Base-by-base conservation (phyloP, 2,113 vertebrate genomes). In the Camelus dromedarius region DNA sequence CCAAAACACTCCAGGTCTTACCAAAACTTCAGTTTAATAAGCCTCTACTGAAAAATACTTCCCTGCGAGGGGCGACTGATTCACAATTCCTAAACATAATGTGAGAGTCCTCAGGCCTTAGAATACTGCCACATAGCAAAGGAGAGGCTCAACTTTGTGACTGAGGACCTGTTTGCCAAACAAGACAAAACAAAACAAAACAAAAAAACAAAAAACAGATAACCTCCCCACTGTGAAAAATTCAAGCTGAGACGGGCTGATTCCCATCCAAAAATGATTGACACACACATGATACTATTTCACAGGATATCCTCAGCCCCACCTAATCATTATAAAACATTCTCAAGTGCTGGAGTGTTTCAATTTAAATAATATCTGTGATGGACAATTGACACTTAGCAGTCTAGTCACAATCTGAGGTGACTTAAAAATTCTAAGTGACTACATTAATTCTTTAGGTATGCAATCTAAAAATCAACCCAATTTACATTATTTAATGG, bases 11-110 rank as follows among this genome's bases (percentile, higher is more conserved):
- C 12, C 3, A 46, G 38, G 5, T 1, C 56, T 92, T 89, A 56
- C 46, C 64, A 50, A 62, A 81, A 0, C 16, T 66, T 56, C 5
- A 72, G 10, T 2, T 26, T 85, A n/a, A 72, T 18, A 20, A 19
- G 6, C 48, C 7, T 58, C 6, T 26, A 38, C 16, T 46, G 16
- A 42, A 69, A 89, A 76, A 46, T 50, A 54, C 8, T 30, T 80
- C 24, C 0, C 7, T 16, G 2, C 66, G 28, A 50, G 1, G 2
- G 84, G 2, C 4, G 60, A 38, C 2, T 38, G 24, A 0, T 77
- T 89, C 56, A 70, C 0, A 66, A 38, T 69, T 58, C 4, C n/a
- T 82, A 42, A 58, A 70, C 16, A 8, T 30, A 81, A n/a, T 7
- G 4, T n/a, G 35, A 69, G 18, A 38, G 20, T 76, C 28, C 0